These are phyloP conservation scores for Hypercompe scribonia DNA, from an alignment of 2,888 invertebrate species.

Conservation along the genomic window DNA sequence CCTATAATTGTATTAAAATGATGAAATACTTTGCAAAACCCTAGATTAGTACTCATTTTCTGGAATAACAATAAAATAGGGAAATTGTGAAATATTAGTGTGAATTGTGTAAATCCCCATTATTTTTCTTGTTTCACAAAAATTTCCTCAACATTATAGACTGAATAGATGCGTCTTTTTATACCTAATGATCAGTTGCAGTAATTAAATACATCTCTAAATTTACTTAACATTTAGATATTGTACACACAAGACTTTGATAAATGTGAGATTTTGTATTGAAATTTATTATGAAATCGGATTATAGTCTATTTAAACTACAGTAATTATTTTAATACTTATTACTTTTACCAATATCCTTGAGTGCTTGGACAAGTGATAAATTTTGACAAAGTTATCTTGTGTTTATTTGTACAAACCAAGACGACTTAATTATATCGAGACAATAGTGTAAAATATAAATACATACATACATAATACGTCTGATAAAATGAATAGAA, in stretches of 20 bases:
- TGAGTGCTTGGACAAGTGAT: constrained; percentile 21
- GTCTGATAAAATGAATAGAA: constrained; percentile 52
- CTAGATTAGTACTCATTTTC: too few species aligned
- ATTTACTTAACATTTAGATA: neutral
- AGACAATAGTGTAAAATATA: neutral
- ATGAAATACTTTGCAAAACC: neutral
- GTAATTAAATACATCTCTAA: neutral
- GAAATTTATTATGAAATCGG: neutral
- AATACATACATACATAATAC: constrained; percentile 12
- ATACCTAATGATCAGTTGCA: neutral
- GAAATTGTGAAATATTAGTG: neutral
- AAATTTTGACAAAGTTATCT: neutral
- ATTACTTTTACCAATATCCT: constrained; percentile 31
- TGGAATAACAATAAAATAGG: too few species aligned
- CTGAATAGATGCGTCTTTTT: neutral
- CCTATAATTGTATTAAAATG: neutral
- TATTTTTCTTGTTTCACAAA: neutral
- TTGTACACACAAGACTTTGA: neutral
- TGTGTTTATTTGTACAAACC: neutral
- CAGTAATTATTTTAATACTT: constrained; percentile 8
- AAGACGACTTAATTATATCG: neutral
- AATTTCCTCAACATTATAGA: neutral
- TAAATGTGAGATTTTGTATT: neutral
- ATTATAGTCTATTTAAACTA: neutral
- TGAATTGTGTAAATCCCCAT: neutral